Evolutionary conservation across 2,113 vertebrate species (phyloP), one percentile per base, ranked within the genome.

Genomic region (Albula glossodonta): DNA sequence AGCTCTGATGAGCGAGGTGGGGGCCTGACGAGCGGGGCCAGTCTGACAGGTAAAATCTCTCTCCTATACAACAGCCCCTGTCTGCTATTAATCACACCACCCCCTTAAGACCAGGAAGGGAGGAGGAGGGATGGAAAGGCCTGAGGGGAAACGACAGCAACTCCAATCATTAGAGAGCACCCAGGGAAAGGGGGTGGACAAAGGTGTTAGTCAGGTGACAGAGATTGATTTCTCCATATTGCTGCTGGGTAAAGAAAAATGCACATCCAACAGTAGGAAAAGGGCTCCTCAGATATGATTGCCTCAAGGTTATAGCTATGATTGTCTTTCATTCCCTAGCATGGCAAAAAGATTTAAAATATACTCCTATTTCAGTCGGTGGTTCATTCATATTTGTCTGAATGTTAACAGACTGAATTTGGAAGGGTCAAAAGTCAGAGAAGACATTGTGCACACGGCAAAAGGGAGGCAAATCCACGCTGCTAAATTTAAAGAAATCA

Each of bases 401-500:
- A 31, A n/a, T 19, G 70, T 74, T 74, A 74, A 22, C 70, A 31
- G 70, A 56, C 6, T 56, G 53, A 9, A 2, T 56, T 56, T 56
- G 12, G 7, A 56, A 12, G 9, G 70, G n/a, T 74, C 70, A 74
- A 31, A 31, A 22, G n/a, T 6, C 70, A n/a, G 0, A 2, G n/a
- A 74, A 22, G 70, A 31, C 22, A 74, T 74, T 5, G 8, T 9
- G 22, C 4, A 31, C n/a, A 9, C 22, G 70, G n/a, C 5, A 66
- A 66, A 74, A 25, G 70, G 70, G 70, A 10, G n/a, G n/a, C n/a
- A 74, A 31, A 74, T 74, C 22, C 70, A 74, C 0, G n/a, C 70
- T 31, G 70, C 25, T 25, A 31, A 74, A 74, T 22, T n/a, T 10
- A 87, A 83, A 87, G 86, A 66, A 51, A 92, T 93, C 90, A 93